These are phyloP conservation scores for Selene dorsalis DNA, from an alignment of 2,797 vertebrate genomes.

Conservation along the genomic window DNA sequence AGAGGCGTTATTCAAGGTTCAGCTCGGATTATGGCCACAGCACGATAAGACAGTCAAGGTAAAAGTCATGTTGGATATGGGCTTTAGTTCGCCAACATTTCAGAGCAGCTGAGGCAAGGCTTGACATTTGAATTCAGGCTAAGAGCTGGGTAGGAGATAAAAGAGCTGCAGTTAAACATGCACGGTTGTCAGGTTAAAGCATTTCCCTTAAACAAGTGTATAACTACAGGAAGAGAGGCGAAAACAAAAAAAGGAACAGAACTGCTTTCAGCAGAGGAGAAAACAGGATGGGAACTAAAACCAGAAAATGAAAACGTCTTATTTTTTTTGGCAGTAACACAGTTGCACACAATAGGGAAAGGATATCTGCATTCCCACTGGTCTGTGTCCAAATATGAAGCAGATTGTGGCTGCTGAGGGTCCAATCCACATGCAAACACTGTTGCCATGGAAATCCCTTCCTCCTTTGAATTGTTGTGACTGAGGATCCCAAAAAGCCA, in stretches of 20 bases:
- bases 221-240: slow-evolving; percentile 18
- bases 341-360: slow-evolving; percentile 25
- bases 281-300: slow-evolving; percentile 1
- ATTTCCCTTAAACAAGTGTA: slow-evolving; percentile 30
- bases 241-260: slow-evolving; percentile 8
- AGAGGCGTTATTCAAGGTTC: slow-evolving; percentile 38
- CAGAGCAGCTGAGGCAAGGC: slow-evolving; percentile 53
- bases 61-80: slow-evolving; percentile 41
- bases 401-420: slow-evolving; percentile 35
- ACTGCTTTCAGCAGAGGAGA: slow-evolving; percentile 6
- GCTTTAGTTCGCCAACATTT: slow-evolving; percentile 24
- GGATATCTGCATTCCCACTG: slow-evolving; percentile 28
- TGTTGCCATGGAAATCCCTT: slow-evolving; percentile 55
- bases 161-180: slow-evolving; percentile 47
- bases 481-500: slow-evolving; percentile 35
- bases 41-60: slow-evolving; percentile 38
- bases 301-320: background rate
- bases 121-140: slow-evolving; percentile 14
- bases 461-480: slow-evolving; percentile 25
- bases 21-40: slow-evolving; percentile 50
- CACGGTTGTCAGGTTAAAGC: slow-evolving; percentile 48
- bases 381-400: slow-evolving; percentile 37
- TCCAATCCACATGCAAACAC: slow-evolving; percentile 21
- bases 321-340: slow-evolving; percentile 46
- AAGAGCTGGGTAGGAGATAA: slow-evolving; percentile 30